These are phyloP conservation scores for Rotaria macrura DNA, from an alignment of 2,888 invertebrate genomes.

Conservation along the genomic window DNA sequence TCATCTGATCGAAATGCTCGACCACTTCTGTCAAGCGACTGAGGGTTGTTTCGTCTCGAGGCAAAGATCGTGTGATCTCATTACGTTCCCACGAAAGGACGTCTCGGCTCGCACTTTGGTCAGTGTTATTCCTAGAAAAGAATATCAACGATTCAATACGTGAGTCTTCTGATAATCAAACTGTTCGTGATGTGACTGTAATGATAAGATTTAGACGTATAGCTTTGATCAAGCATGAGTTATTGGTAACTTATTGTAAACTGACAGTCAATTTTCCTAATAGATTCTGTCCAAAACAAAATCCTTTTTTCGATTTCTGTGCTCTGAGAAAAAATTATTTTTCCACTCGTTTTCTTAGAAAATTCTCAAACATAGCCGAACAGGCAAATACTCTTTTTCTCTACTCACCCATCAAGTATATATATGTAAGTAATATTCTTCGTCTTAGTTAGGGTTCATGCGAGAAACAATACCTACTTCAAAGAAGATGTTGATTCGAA, in stretches of 20 bases:
- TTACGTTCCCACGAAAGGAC: no score
- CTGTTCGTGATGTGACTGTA: no score
- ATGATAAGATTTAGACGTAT: no score
- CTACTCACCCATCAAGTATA: background rate
- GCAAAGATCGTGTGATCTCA: no score
- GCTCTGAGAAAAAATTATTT: no score
- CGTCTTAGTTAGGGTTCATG: no score
- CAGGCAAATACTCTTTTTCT: background rate
- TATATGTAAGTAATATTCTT: background rate
- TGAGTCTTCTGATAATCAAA: background rate
- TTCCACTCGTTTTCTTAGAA: no score
- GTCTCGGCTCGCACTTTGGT: no score
- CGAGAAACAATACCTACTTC: background rate
- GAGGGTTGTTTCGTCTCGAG: background rate
- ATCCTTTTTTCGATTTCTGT: no score
- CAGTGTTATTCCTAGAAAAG: no score
- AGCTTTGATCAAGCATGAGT: background rate
- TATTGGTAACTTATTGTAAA: background rate
- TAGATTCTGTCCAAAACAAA: no score
- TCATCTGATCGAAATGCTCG: constrained; percentile 83
- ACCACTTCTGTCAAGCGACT: background rate
- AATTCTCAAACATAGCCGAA: no score
- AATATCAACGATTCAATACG: background rate
- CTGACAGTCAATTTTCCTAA: background rate
- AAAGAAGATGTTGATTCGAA: background rate